A percentile compares a stretch with the other conserved stretches of the same genome.
These are phyloP conservation scores for Glyphotaelius pellucidus DNA, from an alignment of 2,888 invertebrate species.

Conservation along the genomic window DNA sequence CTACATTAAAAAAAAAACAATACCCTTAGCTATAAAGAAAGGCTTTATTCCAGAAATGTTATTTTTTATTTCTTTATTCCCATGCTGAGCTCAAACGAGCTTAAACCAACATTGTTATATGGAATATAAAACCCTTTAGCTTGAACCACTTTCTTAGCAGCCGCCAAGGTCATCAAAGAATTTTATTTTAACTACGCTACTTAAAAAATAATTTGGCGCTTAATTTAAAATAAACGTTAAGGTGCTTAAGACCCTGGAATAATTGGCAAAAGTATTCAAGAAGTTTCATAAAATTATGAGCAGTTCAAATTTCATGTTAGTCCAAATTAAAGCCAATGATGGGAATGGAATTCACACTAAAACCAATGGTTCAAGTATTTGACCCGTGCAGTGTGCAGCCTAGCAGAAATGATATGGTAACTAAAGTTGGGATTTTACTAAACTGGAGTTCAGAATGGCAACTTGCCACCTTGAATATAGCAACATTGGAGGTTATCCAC, in stretches of 20 bases:
- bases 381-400: neutral
- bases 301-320: neutral
- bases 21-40: neutral
- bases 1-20: neutral
- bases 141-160: neutral
- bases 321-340: neutral
- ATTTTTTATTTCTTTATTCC: conserved; percentile 2
- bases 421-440: neutral
- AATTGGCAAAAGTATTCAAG: neutral
- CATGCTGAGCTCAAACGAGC: neutral
- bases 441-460: neutral
- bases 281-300: neutral
- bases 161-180: neutral
- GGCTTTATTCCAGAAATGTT: neutral
- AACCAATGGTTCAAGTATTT: neutral
- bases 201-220: neutral
- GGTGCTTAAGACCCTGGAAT: neutral
- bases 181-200: neutral
- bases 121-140: neutral
- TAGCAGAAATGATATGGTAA: neutral
- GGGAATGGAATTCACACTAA: neutral
- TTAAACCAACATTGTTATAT: neutral
- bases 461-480: neutral
- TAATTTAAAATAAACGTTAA: neutral
- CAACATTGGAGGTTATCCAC: too few relatives aligned